Base-by-base conservation (phyloP, 2,888 invertebrate genomes). In the Dolichopus griseipennis region DNA sequence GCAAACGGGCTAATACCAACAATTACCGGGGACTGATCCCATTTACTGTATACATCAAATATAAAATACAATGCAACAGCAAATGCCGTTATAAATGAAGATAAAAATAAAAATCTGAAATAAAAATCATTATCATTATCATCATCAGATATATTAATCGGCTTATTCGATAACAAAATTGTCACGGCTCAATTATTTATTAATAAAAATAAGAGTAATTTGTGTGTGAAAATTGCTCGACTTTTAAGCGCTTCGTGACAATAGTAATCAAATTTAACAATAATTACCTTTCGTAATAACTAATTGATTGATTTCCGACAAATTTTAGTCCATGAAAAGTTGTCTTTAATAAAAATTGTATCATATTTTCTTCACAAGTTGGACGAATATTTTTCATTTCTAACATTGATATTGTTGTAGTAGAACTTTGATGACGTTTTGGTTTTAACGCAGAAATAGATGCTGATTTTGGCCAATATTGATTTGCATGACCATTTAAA, bases 1-100 rank as follows among this genome's bases (percentile, higher is more conserved):
- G 88, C 86, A 72, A 86, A 85, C 0, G 92, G 89, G 76, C 89
- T 91, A 69, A 92, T 86, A 65, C 78, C 90, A 67, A 92, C 89
- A 67, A 93, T 91, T 74, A 93, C 89, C 0, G 93, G 93, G 5
- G 87, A 85, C 9, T 84, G 83, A 9, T 85, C 83, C 88, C 91
- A 93, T 78, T 90, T 91, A 5, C 82, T 81, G 75, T 90, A 91
- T 6, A 92, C 84, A 72, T 88, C 88, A 65, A 85, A 81, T 69
- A 92, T 92, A 76, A 90, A 90, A 77, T 88, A 90, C 0, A 82
- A 82, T 0, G 91, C 89, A 68, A 88, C 84, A 34, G 85, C 75
- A 1, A 90, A 80, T 0, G 91, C 91, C 52, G 84, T 77, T 3
- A 85, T 75, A 74, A 92, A 88, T 0, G 91, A 85, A 1, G 86